A percentile compares a stretch with the other conserved stretches of the same genome.
These are phyloP conservation scores for Drosophila vallismaia DNA, from an alignment of 2,888 invertebrate species.

Conservation along the genomic window DNA sequence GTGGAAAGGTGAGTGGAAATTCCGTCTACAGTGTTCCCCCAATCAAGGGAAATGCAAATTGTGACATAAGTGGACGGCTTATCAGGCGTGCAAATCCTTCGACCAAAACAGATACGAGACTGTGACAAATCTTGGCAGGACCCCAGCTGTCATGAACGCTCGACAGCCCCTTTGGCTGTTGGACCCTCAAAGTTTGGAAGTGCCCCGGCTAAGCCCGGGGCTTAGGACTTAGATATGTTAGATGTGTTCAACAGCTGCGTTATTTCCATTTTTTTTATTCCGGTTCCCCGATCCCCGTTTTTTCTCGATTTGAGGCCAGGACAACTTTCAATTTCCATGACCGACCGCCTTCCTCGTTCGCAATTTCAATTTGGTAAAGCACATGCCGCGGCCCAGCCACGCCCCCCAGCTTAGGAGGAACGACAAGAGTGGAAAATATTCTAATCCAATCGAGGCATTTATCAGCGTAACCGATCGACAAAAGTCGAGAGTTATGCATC, in stretches of 20 bases:
- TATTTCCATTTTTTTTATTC: constrained; percentile 55
- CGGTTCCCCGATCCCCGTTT: constrained; percentile 2
- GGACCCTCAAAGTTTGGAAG: constrained; percentile 10
- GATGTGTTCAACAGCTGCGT: constrained; percentile 78
- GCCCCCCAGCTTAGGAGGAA: constrained; percentile 65
- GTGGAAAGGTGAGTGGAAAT: background rate
- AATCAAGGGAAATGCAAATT: constrained; percentile 51
- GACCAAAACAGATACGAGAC: constrained; percentile 52
- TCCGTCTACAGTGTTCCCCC: background rate
- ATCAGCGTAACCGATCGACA: constrained; percentile 73
- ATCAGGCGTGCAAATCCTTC: constrained; percentile 48
- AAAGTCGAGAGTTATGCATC: constrained; percentile 77
- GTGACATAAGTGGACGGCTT: constrained; percentile 65
- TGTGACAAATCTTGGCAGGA: constrained; percentile 68
- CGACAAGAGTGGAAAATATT: constrained; percentile 39
- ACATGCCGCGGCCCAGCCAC: constrained; percentile 56
- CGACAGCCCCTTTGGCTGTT: constrained; percentile 39
- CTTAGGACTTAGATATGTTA: constrained; percentile 77
- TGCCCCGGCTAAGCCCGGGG: constrained; percentile 65
- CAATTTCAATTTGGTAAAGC: constrained; percentile 68
- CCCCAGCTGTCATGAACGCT: constrained; percentile 62
- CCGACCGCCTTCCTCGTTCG: constrained; percentile 33
- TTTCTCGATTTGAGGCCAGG: constrained; percentile 53
- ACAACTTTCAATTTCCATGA: constrained; percentile 75
- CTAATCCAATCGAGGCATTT: constrained; percentile 77